Conservation (phyloP, 2,888 invertebrate genomes). For the Thecophora atra region DNA sequence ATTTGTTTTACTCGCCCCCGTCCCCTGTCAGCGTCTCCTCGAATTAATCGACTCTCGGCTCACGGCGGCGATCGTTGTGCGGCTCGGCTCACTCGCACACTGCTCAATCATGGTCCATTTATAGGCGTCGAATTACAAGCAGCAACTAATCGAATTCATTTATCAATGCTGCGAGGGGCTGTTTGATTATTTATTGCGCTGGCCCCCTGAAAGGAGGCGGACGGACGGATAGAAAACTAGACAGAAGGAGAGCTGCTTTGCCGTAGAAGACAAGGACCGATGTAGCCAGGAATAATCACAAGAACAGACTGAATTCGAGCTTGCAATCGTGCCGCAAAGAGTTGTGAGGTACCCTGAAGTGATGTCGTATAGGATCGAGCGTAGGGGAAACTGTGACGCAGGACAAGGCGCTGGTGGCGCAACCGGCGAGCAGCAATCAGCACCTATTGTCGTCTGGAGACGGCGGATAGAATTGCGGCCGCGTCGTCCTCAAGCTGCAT, state of each 20-base stretch:
- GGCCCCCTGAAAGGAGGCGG: constrained; percentile 8
- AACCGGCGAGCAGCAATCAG: constrained; percentile 57
- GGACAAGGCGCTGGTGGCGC: constrained; percentile 9
- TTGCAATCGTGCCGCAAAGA: no score
- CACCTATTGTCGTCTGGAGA: constrained; percentile 57
- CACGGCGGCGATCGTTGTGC: constrained; percentile 28
- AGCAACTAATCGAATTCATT: constrained; percentile 66
- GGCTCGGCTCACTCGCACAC: constrained; percentile 51
- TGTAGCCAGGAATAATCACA: background rate
- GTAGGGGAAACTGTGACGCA: background rate
- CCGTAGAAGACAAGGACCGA: background rate
- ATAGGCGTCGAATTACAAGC: constrained; percentile 67
- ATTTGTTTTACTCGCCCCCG: constrained; percentile 15
- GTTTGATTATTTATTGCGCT: constrained; percentile 34
- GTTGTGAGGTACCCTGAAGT: background rate
- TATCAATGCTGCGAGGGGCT: constrained; percentile 53
- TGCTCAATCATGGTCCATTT: constrained; percentile 65
- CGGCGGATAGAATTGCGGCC: constrained; percentile 33
- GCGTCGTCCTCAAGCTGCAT: constrained; percentile 19
- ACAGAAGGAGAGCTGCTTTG: background rate
- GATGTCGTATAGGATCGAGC: background rate
- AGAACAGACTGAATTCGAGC: no score
- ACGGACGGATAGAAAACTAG: background rate
- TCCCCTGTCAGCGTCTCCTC: background rate
- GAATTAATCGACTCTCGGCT: background rate